Percentiles rank a stretch among this genome's conserved stretches.
phyloP scores from a whole-genome alignment of 2,113 vertebrate species.

The Merops nubicus region DNA sequence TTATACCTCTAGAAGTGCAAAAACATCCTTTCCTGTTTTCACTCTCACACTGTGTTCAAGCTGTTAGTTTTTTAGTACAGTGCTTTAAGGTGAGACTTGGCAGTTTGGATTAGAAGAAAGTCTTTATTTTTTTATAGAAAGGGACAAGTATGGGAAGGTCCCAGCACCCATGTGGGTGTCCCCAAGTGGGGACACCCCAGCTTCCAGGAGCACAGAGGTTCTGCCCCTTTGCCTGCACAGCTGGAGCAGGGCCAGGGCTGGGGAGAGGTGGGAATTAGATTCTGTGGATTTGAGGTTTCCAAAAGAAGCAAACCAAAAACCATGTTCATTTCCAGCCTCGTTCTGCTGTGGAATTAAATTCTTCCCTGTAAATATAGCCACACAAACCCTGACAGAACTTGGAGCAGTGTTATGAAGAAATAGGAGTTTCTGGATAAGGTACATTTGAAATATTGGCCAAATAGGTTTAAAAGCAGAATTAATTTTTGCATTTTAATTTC shows the following conservation, averaged over 20 bases:
- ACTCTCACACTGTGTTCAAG: neutral
- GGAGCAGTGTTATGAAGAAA: neutral
- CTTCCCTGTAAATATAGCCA: neutral
- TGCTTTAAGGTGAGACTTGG: neutral
- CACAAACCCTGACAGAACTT: neutral
- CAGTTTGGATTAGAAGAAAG: neutral
- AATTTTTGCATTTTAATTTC: neutral
- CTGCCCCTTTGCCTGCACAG: rapidly evolving
- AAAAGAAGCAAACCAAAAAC: neutral
- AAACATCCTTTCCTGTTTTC: neutral
- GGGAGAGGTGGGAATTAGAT: neutral
- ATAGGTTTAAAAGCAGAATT: neutral
- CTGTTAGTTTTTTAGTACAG: neutral
- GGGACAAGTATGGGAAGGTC: neutral
- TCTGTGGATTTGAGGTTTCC: neutral
- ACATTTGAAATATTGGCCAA: neutral
- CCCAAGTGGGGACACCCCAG: neutral
- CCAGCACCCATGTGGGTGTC: too few species aligned
- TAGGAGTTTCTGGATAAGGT: neutral
- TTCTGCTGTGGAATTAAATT: neutral
- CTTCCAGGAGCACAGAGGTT: neutral
- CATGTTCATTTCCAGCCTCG: neutral
- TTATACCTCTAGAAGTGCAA: neutral
- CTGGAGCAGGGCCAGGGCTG: neutral
- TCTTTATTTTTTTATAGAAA: neutral